phyloP scores from a whole-genome alignment of 2,888 invertebrate species.

The Tryphoninae sp. region DNA sequence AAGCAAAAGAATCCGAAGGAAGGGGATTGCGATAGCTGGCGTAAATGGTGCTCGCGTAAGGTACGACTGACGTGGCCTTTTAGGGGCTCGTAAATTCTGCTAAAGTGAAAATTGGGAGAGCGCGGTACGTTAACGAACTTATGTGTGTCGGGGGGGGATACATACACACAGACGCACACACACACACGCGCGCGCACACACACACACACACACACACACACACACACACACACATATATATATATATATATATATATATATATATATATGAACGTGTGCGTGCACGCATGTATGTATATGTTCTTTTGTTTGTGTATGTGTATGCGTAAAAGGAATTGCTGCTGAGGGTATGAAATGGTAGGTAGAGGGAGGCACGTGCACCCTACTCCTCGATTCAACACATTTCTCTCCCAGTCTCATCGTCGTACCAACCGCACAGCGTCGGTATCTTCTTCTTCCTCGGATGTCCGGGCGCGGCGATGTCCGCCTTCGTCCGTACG shows the following conservation, averaged over 20 bases:
- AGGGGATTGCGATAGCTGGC: constrained; percentile 64
- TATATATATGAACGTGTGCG: constrained; percentile 5
- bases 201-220: background rate
- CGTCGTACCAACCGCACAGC: constrained; percentile 30
- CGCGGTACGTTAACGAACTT: constrained; percentile 76
- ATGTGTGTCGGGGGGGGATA: constrained; percentile 68
- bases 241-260: constrained; percentile 8
- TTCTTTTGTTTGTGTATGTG: background rate
- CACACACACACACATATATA: background rate
- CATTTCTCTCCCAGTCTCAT: constrained; percentile 21
- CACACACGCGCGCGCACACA: no score
- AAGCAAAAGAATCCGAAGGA: constrained; percentile 47
- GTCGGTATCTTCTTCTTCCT: constrained; percentile 55
- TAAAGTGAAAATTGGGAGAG: constrained; percentile 77
- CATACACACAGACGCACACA: no score
- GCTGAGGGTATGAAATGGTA: constrained; percentile 15
- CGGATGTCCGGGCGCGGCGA: constrained; percentile 35
- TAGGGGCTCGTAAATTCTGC: constrained; percentile 78
- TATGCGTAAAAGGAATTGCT: constrained; percentile 4
- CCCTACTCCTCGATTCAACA: constrained; percentile 40
- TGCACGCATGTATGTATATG: background rate
- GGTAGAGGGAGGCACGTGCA: constrained; percentile 39
- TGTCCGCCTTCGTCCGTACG: constrained; percentile 46
- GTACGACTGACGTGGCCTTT: constrained; percentile 72
- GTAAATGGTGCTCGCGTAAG: constrained; percentile 57